phyloP scores from a whole-genome alignment of 2,797 vertebrate species.

The Nothura maculosa region DNA sequence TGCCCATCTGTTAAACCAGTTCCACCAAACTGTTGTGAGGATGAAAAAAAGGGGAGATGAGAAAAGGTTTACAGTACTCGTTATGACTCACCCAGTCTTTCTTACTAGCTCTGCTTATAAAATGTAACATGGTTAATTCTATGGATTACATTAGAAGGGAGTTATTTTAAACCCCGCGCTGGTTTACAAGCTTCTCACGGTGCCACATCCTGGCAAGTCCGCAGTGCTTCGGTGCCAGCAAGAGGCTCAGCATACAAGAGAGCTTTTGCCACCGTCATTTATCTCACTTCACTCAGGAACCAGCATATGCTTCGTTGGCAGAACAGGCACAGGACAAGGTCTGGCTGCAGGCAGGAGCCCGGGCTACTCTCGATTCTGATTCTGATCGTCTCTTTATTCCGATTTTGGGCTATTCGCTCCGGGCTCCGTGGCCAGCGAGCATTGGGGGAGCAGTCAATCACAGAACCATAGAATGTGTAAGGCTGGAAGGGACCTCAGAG shows the following conservation, averaged over 20 bases:
- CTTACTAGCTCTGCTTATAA: conserved; percentile 39
- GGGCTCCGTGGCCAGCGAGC: neutral
- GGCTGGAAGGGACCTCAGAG: too few species aligned
- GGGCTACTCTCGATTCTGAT: too few species aligned
- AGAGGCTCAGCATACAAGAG: neutral
- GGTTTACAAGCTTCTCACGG: neutral
- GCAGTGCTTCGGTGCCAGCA: neutral
- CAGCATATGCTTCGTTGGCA: neutral
- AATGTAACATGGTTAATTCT: conserved; percentile 6
- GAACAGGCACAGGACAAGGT: neutral
- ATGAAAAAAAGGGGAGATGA: conserved; percentile 41
- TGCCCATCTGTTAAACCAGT: conserved; percentile 72
- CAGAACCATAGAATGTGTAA: too few species aligned
- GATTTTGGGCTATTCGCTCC: too few species aligned
- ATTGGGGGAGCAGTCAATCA: neutral
- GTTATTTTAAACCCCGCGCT: neutral
- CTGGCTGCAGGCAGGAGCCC: too few species aligned
- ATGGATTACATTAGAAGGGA: neutral
- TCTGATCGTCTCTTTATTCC: too few species aligned
- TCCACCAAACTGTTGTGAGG: conserved; percentile 56
- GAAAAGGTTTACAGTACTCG: conserved; percentile 16
- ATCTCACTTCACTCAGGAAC: neutral
- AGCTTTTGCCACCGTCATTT: neutral
- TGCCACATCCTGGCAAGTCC: neutral
- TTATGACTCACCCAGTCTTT: conserved; percentile 49